Conservation (phyloP, 2,888 invertebrate genomes). For the Xanthia togata region DNA sequence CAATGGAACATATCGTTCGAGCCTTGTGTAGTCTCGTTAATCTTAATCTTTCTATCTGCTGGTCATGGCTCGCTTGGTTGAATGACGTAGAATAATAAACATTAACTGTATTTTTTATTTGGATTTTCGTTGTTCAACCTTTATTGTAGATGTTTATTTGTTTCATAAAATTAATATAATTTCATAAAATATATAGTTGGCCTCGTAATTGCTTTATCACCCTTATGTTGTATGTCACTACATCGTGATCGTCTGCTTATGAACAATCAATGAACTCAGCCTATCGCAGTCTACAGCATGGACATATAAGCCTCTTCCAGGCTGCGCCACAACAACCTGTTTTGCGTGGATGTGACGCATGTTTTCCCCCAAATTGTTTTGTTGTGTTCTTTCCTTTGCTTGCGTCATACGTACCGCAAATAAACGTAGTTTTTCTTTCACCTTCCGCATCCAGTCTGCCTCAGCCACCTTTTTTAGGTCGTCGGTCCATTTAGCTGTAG, state of each 20-base stretch:
- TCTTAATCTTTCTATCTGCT: constrained; percentile 83
- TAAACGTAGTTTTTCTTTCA: too few relatives aligned
- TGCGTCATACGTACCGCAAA: too few relatives aligned
- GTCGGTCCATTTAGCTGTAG: background rate
- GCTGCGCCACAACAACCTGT: background rate
- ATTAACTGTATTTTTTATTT: constrained; percentile 57
- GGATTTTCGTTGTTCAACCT: constrained; percentile 28
- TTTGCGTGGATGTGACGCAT: too few relatives aligned
- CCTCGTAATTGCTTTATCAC: background rate
- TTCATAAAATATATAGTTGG: background rate
- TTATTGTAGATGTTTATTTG: constrained; percentile 9
- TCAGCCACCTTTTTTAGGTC: background rate
- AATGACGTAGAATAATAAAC: constrained; percentile 70
- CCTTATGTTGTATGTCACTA: background rate
- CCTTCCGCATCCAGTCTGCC: background rate
- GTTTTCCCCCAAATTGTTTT: too few relatives aligned
- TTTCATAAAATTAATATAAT: background rate
- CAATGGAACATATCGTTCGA: constrained; percentile 84
- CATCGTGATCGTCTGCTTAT: background rate
- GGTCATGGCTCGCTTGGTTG: constrained; percentile 78
- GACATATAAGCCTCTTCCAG: too few relatives aligned
- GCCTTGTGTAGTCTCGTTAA: constrained; percentile 80
- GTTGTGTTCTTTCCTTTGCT: too few relatives aligned
- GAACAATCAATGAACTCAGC: background rate
- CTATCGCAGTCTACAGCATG: too few relatives aligned